Evolutionary conservation across 2,888 invertebrate genomes (phyloP), one percentile per base, ranked within the genome.

Genomic region (Syrista parreyssii): DNA sequence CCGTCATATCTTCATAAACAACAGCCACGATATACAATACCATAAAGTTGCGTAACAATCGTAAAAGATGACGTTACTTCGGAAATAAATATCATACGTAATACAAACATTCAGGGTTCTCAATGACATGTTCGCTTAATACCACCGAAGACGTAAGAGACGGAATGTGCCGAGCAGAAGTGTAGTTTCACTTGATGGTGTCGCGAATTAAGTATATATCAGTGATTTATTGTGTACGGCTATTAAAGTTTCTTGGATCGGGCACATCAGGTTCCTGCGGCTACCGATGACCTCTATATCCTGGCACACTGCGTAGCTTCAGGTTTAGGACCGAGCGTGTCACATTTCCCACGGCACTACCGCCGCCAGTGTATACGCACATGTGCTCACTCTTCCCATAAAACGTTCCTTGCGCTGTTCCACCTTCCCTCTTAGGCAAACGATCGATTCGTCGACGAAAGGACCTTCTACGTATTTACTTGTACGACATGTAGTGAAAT

Each of bases 321-420:
- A 73, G 23, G 82, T 87, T 88, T 84, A 84, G 81, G 81, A 87
- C 83, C 82, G 83, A 84, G 82, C 82, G 85, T 86, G 87, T 88
- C 87, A 83, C 84, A 84, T 86, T 87, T 88, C 88, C 87, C 88
- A 88, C 88, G 88, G 85, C 87, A 79, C 84, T 76, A 76, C 79
- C 79, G 75, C 68, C 68, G 79, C 76, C 76, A 75, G 77, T 80
- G 78, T 76, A 79, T 79, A 82, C 80, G 82, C 78, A 78, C 81
- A 82, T 80, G 79, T 82, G 80, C 55, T 76, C 40, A 75, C 78
- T 74, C 76, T 76, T 77, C 80, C 81, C 79, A 78, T 85, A 81
- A 85, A 85, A 81, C 79, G 78, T 77, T 68, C 75, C 78, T 82
- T 75, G 82, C 82, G 83, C 83, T 79, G 80, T 83, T 82, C 80